These are phyloP conservation scores for Halocynthia roretzi DNA, from an alignment of 23 tunicate species.

Conservation along the genomic window DNA sequence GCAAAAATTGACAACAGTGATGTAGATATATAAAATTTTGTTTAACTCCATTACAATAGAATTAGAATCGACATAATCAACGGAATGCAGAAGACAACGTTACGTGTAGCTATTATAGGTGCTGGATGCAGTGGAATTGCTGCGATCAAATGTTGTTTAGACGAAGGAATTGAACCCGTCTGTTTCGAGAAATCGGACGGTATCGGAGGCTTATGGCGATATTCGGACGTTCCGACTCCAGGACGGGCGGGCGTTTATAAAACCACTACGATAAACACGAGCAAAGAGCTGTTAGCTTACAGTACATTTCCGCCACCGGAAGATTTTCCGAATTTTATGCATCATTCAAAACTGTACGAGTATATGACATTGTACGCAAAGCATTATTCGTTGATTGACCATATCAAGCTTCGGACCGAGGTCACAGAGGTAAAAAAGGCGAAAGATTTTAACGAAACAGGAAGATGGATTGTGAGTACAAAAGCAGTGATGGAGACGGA, in stretches of 20 bases:
- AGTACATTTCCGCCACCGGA: conserved; percentile 39
- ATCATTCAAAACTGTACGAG: conserved; percentile 27
- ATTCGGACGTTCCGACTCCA: background rate
- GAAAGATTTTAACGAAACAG: conserved; percentile 34
- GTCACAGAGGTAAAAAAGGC: conserved; percentile 30
- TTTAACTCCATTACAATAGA: too few species aligned
- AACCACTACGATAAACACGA: conserved; percentile 34
- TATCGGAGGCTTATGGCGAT: conserved; percentile 59
- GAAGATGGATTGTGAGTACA: conserved; percentile 55
- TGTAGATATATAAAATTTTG: too few species aligned
- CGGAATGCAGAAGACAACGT: background rate
- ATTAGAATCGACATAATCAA: too few species aligned
- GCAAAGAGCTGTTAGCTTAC: conserved; percentile 36
- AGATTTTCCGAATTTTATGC: conserved; percentile 43
- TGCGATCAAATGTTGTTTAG: conserved; percentile 52
- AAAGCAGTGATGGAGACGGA: conserved; percentile 14
- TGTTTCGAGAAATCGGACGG: conserved; percentile 42
- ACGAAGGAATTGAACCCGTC: conserved; percentile 26
- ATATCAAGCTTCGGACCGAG: conserved; percentile 54
- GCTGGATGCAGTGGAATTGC: conserved; percentile 56
- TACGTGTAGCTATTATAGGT: conserved; percentile 39
- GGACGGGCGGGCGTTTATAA: conserved; percentile 39
- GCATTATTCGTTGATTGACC: conserved; percentile 19
- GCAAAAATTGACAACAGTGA: too few species aligned
- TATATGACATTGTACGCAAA: conserved; percentile 26